Evolutionary conservation across 2,797 vertebrate genomes (phyloP).

Genomic region (Sternarchorhynchus goeldii): DNA sequence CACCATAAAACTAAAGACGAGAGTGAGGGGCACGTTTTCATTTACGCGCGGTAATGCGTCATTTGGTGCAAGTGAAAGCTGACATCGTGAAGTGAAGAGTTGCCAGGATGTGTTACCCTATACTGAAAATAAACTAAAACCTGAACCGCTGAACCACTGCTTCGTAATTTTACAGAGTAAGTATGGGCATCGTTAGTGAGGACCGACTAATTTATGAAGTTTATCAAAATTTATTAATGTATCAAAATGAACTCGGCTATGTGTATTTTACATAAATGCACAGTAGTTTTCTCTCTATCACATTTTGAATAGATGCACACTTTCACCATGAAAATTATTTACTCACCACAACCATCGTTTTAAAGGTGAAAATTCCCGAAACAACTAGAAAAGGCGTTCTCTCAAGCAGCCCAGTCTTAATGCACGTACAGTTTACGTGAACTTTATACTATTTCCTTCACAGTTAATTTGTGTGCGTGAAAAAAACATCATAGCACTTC

Average conservation of each 20-base stretch:
- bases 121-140: constrained; percentile 74
- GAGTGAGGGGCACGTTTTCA: background rate
- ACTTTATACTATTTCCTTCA: background rate
- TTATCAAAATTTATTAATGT: too few species aligned
- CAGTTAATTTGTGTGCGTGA: background rate
- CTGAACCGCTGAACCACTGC: constrained; percentile 41
- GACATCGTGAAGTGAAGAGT: constrained; percentile 45
- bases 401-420: background rate
- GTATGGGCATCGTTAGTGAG: background rate
- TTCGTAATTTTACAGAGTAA: constrained; percentile 24
- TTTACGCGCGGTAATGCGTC: background rate
- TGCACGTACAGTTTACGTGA: background rate
- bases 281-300: too few species aligned
- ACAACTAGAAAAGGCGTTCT: background rate
- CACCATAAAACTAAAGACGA: constrained; percentile 12
- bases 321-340: background rate
- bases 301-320: background rate
- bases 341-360: background rate
- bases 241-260: too few species aligned
- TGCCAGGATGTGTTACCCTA: constrained; percentile 68
- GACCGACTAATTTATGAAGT: background rate
- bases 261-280: background rate
- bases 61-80: background rate
- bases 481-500: background rate
- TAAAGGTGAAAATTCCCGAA: background rate